Evolutionary conservation across 2,888 invertebrate genomes (phyloP).

Genomic region (Calliopum simillimum): DNA sequence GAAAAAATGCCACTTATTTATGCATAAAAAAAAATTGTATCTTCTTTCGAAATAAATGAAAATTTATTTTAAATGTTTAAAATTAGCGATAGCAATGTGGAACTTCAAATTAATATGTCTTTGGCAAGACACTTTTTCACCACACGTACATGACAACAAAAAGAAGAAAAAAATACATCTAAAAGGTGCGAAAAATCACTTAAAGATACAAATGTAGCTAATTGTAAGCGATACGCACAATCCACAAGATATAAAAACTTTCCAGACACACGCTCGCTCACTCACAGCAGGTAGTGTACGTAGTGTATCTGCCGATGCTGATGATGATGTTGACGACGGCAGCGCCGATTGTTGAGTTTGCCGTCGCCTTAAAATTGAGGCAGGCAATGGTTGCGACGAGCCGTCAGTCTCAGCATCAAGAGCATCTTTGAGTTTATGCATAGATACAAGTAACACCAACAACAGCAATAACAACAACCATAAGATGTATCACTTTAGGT

Average conservation of each 20-base stretch:
- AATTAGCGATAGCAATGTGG: not conserved
- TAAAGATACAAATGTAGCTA: conserved; percentile 62
- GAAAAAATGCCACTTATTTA: not conserved
- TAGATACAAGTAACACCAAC: not conserved
- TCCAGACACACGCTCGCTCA: conserved; percentile 4
- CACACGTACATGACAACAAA: not conserved
- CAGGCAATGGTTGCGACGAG: conserved; percentile 52
- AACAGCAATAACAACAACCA: not conserved
- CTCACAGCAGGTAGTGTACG: conserved; percentile 30
- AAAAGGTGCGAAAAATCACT: conserved; percentile 58
- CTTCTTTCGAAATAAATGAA: not conserved
- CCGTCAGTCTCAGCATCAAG: not conserved
- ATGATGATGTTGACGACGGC: not conserved
- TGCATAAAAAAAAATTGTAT: not conserved
- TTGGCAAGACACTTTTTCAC: not conserved
- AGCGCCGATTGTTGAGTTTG: conserved; percentile 13
- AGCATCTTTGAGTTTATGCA: no score
- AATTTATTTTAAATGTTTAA: conserved; percentile 1
- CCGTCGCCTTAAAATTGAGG: conserved; percentile 51
- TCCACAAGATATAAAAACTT: conserved; percentile 16
- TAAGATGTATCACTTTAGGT: not conserved
- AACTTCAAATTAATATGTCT: not conserved
- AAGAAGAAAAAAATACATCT: conserved; percentile 2
- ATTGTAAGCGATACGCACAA: conserved; percentile 50
- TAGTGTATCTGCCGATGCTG: conserved; percentile 4